Base-by-base conservation (phyloP, 2,113 vertebrate genomes). In the Cranoglanis bouderius region DNA sequence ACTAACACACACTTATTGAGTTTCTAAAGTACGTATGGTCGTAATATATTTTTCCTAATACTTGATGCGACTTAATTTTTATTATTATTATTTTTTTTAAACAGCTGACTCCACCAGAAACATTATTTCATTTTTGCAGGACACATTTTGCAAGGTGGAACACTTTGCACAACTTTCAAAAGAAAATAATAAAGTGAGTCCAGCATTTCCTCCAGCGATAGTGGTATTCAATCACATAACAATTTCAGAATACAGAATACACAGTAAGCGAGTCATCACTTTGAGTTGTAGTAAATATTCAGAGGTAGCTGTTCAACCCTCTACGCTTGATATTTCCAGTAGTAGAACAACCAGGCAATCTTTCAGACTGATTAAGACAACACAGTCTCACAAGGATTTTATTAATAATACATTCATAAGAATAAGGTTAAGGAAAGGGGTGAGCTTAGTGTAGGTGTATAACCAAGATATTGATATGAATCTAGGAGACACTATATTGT, bases 21-120 rank as follows among this genome's bases (percentile, higher is more conserved):
- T 63, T 61, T 84, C 21, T 63, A 12, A 61, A 63, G 43, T 67
- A 65, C 13, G 3, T 8, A 32, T 6, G 1, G 40, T 18, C 32
- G 26, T 61, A 84, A 46, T 19, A 57, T 38, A 38, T 8, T 82
- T 82, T 82, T 57, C 9, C 59, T 63, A 84, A 84, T 84, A 4
- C 59, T 65, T 46, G 18, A 84, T 49, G 59, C 18, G 35, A 40
- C 82, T 83, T 21, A 2, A 4, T 8, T 82, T 74, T 26, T 75
- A n/a, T n/a, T n/a, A n/a, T n/a, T n/a, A n/a, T n/a, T n/a, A n/a
- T 21, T 35, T 70, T 35, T 18, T 35, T 18, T 21, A 43, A 63
- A 63, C 6, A 84, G 38, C 83, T 67, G 59, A 84, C 59, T 67
- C 24, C 16, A n/a, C 40, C 83, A 63, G 59, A 67, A 84, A 65